Conservation (phyloP, 2,113 vertebrate species). For the Halichoeres trimaculatus region DNA sequence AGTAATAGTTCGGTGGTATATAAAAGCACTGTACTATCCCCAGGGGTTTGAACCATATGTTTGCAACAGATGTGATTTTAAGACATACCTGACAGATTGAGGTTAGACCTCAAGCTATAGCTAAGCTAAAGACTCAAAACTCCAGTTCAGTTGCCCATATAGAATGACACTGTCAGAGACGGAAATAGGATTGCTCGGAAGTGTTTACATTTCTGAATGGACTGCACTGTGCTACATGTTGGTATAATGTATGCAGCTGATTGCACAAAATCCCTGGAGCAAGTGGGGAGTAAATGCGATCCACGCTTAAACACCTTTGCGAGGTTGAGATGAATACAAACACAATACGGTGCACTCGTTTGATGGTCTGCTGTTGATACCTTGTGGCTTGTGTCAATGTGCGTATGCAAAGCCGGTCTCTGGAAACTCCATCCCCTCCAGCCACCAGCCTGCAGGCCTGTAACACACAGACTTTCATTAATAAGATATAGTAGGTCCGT, state of each 20-base stretch:
- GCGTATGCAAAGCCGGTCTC: conserved; percentile 31
- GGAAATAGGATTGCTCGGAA: conserved; percentile 43
- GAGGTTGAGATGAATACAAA: conserved; percentile 42
- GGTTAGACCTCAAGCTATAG: conserved; percentile 49
- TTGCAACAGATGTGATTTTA: conserved; percentile 45
- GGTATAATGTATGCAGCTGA: conserved; percentile 37
- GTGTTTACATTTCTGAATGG: conserved; percentile 43
- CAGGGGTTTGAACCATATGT: conserved; percentile 43
- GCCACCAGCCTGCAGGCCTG: conserved; percentile 52
- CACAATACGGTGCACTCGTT: conserved; percentile 28
- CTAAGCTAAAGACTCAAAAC: conserved; percentile 35
- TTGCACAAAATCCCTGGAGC: conserved; percentile 45
- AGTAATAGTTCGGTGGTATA: conserved; percentile 40
- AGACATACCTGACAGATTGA: conserved; percentile 59
- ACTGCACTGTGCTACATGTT: conserved; percentile 13
- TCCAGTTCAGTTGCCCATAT: conserved; percentile 40
- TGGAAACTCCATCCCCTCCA: conserved; percentile 52
- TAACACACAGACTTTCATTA: conserved; percentile 63
- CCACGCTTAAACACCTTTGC: conserved; percentile 35
- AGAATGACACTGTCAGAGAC: conserved; percentile 27
- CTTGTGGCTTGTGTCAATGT: conserved; percentile 31
- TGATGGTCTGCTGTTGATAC: conserved; percentile 39
- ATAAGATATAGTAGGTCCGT: conserved; percentile 67
- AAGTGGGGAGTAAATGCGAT: conserved; percentile 31
- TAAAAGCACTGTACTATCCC: conserved; percentile 37